phyloP scores from a whole-genome alignment of 1,140 invertebrate genomes.

The Zaprionus camerounensis region DNA sequence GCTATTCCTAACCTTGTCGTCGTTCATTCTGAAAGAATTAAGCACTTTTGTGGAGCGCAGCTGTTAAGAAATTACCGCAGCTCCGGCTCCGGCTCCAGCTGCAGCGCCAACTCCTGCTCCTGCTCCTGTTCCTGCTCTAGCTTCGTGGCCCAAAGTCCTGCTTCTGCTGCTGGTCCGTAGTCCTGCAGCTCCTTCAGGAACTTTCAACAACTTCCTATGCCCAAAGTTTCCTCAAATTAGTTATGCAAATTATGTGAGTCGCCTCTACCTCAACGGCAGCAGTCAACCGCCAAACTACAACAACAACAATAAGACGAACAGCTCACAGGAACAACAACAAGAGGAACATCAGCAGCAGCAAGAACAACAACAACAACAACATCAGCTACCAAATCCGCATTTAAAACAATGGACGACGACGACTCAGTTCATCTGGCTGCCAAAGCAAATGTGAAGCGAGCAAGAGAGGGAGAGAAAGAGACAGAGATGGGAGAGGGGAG shows the following conservation, averaged over 20 bases:
- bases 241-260: constrained; percentile 82
- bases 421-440: constrained; percentile 43
- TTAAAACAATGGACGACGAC: constrained; percentile 69
- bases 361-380: constrained; percentile 17
- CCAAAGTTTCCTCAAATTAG: constrained; percentile 81
- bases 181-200: constrained; percentile 64
- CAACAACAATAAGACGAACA: constrained; percentile 12
- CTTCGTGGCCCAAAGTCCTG: background rate
- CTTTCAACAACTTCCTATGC: constrained; percentile 82
- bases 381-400: constrained; percentile 59
- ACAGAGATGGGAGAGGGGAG: background rate
- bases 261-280: constrained; percentile 66
- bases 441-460: constrained; percentile 41
- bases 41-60: constrained; percentile 75
- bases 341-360: background rate
- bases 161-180: constrained; percentile 14
- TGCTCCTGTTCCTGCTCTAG: background rate
- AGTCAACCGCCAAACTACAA: constrained; percentile 48
- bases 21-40: constrained; percentile 77
- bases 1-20: constrained; percentile 10
- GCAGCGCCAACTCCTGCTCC: constrained; percentile 2
- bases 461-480: background rate
- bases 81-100: constrained; percentile 9
- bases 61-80: constrained; percentile 70
- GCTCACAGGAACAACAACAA: constrained; percentile 11